Evolutionary conservation across 2,113 vertebrate species (phyloP).

Genomic region (Dromas ardeola): DNA sequence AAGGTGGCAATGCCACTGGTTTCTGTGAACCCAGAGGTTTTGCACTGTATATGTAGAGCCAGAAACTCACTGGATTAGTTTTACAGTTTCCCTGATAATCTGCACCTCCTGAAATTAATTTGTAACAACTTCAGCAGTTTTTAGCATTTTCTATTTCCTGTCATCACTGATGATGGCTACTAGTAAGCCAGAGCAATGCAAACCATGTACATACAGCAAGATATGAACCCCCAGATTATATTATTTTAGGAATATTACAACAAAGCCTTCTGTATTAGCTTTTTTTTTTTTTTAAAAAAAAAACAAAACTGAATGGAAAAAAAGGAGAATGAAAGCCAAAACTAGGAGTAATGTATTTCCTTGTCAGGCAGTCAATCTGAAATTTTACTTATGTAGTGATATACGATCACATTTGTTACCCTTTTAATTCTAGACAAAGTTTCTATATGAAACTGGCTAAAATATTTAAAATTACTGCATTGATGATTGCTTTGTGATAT

Average conservation of each 20-base stretch:
- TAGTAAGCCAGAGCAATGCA: neutral
- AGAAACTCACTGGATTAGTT: neutral
- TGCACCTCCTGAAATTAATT: neutral
- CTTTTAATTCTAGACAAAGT: neutral
- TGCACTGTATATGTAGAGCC: neutral
- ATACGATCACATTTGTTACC: neutral
- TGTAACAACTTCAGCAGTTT: neutral
- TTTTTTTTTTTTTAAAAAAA: neutral
- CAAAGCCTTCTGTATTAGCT: neutral
- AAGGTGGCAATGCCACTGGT: neutral
- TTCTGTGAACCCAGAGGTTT: neutral
- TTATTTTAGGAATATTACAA: neutral
- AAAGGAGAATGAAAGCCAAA: neutral
- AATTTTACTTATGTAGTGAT: neutral
- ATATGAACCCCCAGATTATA: neutral
- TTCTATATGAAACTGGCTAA: neutral
- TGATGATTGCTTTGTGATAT: neutral
- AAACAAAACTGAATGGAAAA: neutral
- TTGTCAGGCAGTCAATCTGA: neutral
- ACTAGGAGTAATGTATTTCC: neutral
- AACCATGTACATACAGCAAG: neutral
- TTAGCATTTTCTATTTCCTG: neutral
- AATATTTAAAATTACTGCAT: neutral
- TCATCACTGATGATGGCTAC: neutral
- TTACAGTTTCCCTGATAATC: neutral